Evolutionary conservation across 2,888 invertebrate species (phyloP), one percentile per base, ranked within the genome.

Genomic region (Meiosimyza decipiens): DNA sequence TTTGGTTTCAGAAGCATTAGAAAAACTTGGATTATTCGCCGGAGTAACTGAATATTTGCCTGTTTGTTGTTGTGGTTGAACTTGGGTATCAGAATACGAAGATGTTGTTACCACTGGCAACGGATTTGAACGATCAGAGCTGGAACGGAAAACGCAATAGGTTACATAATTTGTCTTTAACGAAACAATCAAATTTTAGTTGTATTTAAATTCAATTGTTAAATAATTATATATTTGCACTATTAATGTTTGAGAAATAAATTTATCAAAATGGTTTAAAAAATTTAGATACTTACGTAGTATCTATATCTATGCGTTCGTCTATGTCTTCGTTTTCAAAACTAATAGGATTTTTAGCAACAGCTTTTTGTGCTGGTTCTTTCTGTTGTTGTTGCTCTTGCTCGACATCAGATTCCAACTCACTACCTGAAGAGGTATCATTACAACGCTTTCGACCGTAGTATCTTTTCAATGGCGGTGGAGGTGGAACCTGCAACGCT

Each of bases 1-100:
- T 97, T 97, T 97, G 96, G 92, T 92, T 91, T 93, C 92, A 91
- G 92, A 88, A 85, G 85, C 84, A 82, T 79, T 81, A 82, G 81
- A 80, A 77, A 80, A 79, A 79, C 80, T 79, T 82, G 80, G 76
- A 74, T 75, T 76, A 73, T 76, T 78, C 78, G 79, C 78, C 77
- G 77, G 78, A 77, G 76, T 74, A 77, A 83, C 81, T 81, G 80
- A 81, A 83, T 83, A 85, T 85, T 86, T 86, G 86, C 84, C 85
- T 85, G 82, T 83, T 85, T 84, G 85, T 79, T 83, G 83, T 84
- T 40, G 40, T 40, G 40, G 6, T 40, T 6, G 6, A 1, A 40
- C 1, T 40, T 40, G 40, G 40, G 84, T 86, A 83, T 84, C 84
- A 80, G 82, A 79, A 76, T 81, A 81, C 82, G 88, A 88, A 86